phyloP scores from a whole-genome alignment of 2,797 vertebrate genomes.

The Pantherophis alleghaniensis region DNA sequence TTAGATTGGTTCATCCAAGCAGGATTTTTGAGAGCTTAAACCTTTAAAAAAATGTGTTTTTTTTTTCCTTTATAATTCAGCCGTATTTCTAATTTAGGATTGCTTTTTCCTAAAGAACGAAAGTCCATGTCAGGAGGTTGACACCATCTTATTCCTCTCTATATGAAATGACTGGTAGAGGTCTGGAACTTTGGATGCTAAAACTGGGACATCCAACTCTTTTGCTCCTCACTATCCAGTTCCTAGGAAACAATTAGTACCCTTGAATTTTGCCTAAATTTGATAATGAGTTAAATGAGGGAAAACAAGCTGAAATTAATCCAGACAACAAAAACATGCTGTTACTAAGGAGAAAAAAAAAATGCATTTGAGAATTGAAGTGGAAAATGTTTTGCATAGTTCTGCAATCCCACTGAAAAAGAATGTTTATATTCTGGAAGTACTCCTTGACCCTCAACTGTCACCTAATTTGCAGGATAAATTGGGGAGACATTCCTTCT shows the following conservation, averaged over 20 bases:
- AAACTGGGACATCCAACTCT: not conserved
- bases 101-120: not conserved
- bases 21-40: not conserved
- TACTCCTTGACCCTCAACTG: not conserved
- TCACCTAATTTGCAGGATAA: not conserved
- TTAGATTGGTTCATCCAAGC: not conserved
- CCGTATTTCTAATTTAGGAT: not conserved
- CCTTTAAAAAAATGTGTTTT: rapidly evolving
- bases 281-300: not conserved
- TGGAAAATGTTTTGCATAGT: not conserved
- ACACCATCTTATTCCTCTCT: not conserved
- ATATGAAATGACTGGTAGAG: not conserved
- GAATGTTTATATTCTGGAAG: not conserved
- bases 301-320: not conserved
- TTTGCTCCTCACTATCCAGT: not conserved
- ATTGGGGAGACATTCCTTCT: not conserved
- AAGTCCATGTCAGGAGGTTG: not conserved
- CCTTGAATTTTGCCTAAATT: not conserved
- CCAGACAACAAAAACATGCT: not conserved
- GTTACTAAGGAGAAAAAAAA: not conserved
- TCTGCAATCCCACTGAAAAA: not conserved
- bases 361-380: not conserved
- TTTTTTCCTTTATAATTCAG: not conserved
- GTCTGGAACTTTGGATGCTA: not conserved
- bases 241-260: not conserved